A percentile compares a stretch with the other conserved stretches of the same genome.
Evolutionary conservation across 2,113 vertebrate genomes (phyloP).

Genomic region (Octodon degus): DNA sequence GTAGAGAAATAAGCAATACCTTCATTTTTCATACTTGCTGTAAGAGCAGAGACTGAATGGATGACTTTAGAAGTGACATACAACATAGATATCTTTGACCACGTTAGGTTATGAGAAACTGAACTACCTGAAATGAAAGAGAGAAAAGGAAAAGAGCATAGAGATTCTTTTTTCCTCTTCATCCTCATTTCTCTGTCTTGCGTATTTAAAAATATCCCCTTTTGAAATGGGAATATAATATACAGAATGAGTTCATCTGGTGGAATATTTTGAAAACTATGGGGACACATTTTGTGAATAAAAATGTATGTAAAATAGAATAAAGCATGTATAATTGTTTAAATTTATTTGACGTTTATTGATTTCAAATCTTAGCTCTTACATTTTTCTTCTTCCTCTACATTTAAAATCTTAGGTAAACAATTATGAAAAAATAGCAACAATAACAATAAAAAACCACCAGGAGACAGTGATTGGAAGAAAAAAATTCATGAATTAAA

Average conservation of each 20-base stretch:
- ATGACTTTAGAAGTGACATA: not conserved
- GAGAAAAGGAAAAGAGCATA: not conserved
- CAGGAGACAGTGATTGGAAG: not conserved
- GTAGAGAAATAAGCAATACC: not conserved
- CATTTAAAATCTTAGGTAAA: not conserved
- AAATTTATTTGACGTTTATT: not conserved
- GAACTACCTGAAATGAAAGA: not conserved
- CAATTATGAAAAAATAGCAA: not conserved
- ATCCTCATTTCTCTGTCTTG: not conserved
- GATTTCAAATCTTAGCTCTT: not conserved
- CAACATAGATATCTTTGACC: too few relatives aligned
- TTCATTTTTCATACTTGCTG: not conserved
- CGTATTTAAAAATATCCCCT: not conserved
- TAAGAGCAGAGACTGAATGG: not conserved
- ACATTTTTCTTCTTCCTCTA: not conserved
- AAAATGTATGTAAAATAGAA: not conserved
- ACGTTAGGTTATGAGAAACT: not conserved
- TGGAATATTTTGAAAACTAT: not conserved
- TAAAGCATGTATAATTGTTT: not conserved
- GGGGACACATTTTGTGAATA: not conserved
- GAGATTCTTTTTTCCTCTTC: not conserved
- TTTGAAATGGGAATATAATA: not conserved
- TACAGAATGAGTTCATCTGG: not conserved
- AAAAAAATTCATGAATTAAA: not conserved
- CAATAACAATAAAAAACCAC: not conserved